Percentiles rank a stretch among this genome's conserved stretches.
Conservation (phyloP, 2,113 vertebrate genomes). For the Gymnorhina tibicen region DNA sequence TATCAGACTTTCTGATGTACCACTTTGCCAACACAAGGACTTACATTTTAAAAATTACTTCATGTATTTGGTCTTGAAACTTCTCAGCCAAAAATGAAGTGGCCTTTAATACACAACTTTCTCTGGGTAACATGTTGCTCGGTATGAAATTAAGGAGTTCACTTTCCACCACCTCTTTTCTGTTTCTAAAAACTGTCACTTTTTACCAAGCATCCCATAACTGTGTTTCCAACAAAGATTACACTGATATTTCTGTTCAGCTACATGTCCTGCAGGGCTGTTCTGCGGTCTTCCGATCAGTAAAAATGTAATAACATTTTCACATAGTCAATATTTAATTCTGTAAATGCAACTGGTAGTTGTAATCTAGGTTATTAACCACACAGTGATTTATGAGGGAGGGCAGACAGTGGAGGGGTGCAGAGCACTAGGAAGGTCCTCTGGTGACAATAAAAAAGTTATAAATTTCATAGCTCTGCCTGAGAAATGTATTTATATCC, state of each 20-base stretch:
- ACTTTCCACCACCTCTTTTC: background rate
- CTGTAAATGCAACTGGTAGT: slow-evolving; percentile 84
- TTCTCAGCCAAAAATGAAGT: background rate
- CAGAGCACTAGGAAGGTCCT: slow-evolving; percentile 75
- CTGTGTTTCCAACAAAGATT: slow-evolving; percentile 72
- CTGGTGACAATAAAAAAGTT: slow-evolving; percentile 83
- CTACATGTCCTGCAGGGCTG: slow-evolving; percentile 74
- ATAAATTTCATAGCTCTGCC: slow-evolving; percentile 85
- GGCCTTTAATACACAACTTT: background rate
- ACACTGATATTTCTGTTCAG: slow-evolving; percentile 74
- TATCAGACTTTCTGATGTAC: background rate
- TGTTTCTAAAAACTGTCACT: slow-evolving; percentile 34
- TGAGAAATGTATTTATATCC: slow-evolving; percentile 83
- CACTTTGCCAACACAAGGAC: background rate
- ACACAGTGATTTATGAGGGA: slow-evolving; percentile 78
- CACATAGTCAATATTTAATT: slow-evolving; percentile 88
- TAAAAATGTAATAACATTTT: slow-evolving; percentile 84
- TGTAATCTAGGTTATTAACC: slow-evolving; percentile 84
- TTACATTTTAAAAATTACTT: background rate
- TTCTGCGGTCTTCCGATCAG: slow-evolving; percentile 74
- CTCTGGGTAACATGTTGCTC: background rate
- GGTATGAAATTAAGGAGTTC: slow-evolving; percentile 43
- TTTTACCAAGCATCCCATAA: slow-evolving; percentile 55
- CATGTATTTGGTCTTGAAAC: background rate
- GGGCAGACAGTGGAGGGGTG: slow-evolving; percentile 70